Evolutionary conservation across 30 jellyfish, hydroid and myxozoan species (phyloP).

Genomic region (Rhopilema esculentum): DNA sequence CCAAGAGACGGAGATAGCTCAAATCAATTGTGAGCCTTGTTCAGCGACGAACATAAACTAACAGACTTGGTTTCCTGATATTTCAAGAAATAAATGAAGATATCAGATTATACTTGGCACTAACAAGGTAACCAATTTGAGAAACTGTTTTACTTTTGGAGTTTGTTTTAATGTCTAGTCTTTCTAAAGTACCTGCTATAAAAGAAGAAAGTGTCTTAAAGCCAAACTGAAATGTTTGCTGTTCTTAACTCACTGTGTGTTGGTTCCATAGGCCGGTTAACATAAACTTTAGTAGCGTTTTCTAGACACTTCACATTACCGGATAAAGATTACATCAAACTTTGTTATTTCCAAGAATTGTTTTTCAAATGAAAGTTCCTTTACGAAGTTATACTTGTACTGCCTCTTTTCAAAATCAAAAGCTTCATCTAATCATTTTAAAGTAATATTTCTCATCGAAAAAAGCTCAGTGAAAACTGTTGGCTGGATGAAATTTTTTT

Average conservation of each 20-base stretch:
- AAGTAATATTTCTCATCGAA: no score
- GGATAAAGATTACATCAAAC: not conserved
- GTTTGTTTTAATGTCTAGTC: not conserved
- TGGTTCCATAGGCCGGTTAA: no score
- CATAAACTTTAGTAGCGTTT: no score
- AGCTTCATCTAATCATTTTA: no score
- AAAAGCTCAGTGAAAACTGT: no score
- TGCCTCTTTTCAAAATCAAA: no score
- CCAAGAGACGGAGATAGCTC: not conserved
- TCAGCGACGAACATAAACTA: not conserved
- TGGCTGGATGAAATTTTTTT: no score
- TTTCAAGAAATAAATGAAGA: not conserved
- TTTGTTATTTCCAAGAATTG: not conserved
- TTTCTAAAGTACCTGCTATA: not conserved
- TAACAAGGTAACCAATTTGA: not conserved
- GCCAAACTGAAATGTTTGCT: no score
- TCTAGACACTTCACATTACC: not conserved
- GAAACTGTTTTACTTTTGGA: not conserved
- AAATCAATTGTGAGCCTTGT: not conserved
- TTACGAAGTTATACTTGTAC: no score
- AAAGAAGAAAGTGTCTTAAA: no score
- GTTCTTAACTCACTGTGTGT: no score
- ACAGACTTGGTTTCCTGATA: not conserved
- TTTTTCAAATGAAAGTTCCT: not conserved
- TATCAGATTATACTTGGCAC: not conserved